Evolutionary conservation across 2,113 vertebrate species (phyloP), one percentile per base, ranked within the genome.

Genomic region (Echinops telfairi): DNA sequence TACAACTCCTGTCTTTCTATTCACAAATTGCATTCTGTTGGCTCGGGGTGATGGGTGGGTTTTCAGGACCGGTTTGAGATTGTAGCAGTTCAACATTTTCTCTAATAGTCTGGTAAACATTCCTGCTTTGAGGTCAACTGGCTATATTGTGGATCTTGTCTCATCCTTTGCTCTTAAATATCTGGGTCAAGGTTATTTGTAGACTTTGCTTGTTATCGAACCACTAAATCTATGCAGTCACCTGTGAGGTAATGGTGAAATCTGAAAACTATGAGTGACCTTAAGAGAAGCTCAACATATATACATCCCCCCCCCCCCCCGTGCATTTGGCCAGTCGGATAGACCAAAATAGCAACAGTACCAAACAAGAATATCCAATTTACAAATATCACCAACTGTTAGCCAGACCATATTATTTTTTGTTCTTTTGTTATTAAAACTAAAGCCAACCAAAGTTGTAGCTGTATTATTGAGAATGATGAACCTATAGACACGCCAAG

Each of bases 151-250:
- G 91, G 78, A 81, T 78, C 62, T 43, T 84, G 62, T 84, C 93
- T 93, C 64, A 43, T 14, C 88, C 17, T 96, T 94, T 80, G 83
- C 80, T 81, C 60, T 78, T 90, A 73, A 93, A 58, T 86, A 86
- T 87, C 66, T 96, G 47, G 62, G 83, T 83, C 84, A 87, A 85
- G 85, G 40, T 86, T 94, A 93, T 84, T 95, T 92, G 78, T n/a
- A 86, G 57, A 73, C 70, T 88, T 68, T 84, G 62, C 93, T 89
- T 73, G 79, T 87, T 77, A 79, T 84, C 53, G 87, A 83, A 23
- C 60, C 71, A 76, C 25, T 83, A 68, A 95, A 77, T 22, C 47
- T 19, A 22, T 77, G 64, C 92, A n/a, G 43, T 86, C 38, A 64
- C 29, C 36, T 36, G 57, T 57, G 47, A 47, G 53, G 57, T 94